Evolutionary conservation across 2,888 invertebrate species (phyloP).

Genomic region (Phortica magna): DNA sequence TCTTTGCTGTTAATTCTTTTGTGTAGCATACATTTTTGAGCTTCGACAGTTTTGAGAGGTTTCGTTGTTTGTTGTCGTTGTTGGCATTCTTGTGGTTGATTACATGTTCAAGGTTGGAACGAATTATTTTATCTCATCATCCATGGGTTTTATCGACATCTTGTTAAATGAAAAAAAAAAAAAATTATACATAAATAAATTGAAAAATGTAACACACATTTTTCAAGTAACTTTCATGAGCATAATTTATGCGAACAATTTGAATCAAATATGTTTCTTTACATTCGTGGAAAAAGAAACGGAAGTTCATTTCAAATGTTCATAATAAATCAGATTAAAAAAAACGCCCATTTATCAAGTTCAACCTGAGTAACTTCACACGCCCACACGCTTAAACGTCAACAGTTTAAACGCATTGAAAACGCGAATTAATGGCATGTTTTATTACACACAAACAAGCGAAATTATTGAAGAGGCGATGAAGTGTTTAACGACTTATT

Average conservation of each 20-base stretch:
- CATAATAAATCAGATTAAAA: background rate
- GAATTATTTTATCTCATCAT: background rate
- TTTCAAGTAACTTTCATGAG: background rate
- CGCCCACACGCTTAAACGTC: too few species aligned
- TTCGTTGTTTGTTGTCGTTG: background rate
- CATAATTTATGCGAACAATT: background rate
- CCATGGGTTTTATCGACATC: background rate
- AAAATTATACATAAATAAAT: background rate
- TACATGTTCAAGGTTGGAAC: background rate
- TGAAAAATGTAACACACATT: background rate
- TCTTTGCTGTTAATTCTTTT: background rate
- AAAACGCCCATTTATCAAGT: too few species aligned
- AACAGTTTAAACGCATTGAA: too few species aligned
- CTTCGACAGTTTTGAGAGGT: background rate
- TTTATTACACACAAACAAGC: too few species aligned
- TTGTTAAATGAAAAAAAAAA: background rate
- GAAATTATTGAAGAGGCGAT: too few species aligned
- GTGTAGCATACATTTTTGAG: conserved; percentile 1
- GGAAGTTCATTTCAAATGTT: background rate
- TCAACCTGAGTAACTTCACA: too few species aligned
- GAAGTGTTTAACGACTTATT: too few species aligned
- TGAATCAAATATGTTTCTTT: background rate
- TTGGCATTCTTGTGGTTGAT: background rate
- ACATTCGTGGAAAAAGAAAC: too few species aligned
- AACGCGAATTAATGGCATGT: too few species aligned